Evolutionary conservation across 2,888 invertebrate genomes (phyloP), one percentile per base, ranked within the genome.

Genomic region (Napeogenes sylphis): DNA sequence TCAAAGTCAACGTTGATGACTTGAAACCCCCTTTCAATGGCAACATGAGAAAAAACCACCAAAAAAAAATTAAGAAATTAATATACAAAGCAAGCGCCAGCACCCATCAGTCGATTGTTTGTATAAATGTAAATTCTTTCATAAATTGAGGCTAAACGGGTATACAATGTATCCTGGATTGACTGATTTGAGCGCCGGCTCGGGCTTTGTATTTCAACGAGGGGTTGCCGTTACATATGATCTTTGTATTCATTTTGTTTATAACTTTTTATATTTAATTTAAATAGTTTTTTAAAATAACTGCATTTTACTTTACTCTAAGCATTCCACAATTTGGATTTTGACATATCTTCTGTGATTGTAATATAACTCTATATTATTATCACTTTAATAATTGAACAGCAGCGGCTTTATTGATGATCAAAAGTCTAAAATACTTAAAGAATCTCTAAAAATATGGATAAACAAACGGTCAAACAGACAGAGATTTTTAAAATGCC

Each of bases 1-100:
- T 33, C 91, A 89, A 66, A 77, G 85, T 54, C 68, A 73, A 66
- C 66, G 66, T 62, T 67, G 66, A 63, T 51, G 4, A 51, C 3
- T 4, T 8, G 30, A 10, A 30, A 51, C n/a, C n/a, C 14, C 47
- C 47, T 30, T 30, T 30, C 21, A 51, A 51, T 51, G 51, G 5
- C 21, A 51, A 21, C n/a, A 10, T 21, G 12, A 51, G 30, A 8
- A 51, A 51, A 6, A 51, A 51, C 21, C 12, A 42, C 42, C 42
- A 42, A 35, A 35, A 35, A 4, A 5, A 42, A 3, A 10, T 42
- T 10, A 3, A 42, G 3, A 42, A 10, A 42, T 42, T 8, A 10
- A 42, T 42, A 30, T 30, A 51, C 51, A 30, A 54, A 51, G 51
- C 30, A 51, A 51, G 10, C 10, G 51, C 51, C 21, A n/a, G 30